A percentile compares a stretch with the other conserved stretches of the same genome.
phyloP scores from a whole-genome alignment of 30 jellyfish, hydroid and myxozoan genomes.

The Rhopilema esculentum region DNA sequence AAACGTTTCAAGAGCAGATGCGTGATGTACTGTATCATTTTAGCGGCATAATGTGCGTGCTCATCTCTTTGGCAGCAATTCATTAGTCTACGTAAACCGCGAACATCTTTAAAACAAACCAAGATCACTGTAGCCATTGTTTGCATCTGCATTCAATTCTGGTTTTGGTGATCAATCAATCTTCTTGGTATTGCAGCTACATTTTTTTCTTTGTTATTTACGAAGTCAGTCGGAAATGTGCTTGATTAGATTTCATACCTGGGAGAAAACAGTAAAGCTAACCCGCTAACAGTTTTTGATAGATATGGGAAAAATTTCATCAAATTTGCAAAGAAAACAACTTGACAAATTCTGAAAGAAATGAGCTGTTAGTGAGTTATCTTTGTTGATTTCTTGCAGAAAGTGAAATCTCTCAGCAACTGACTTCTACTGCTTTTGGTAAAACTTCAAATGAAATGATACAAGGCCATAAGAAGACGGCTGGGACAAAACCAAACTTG shows the following conservation, averaged over 20 bases:
- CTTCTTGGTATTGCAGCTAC: no score
- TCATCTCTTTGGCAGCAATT: no score
- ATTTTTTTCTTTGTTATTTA: no score
- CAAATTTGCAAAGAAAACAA: not conserved
- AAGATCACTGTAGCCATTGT: no score
- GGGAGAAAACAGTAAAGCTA: slow-evolving; percentile 45
- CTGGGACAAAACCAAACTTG: slow-evolving; percentile 24
- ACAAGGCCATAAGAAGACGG: slow-evolving; percentile 62
- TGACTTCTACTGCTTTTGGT: slow-evolving; percentile 49
- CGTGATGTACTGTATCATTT: no score
- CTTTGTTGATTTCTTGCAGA: slow-evolving; percentile 68
- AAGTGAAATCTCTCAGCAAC: slow-evolving; percentile 59
- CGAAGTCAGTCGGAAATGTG: not conserved
- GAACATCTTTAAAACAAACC: no score
- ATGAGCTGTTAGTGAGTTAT: slow-evolving; percentile 66
- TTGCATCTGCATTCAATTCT: no score
- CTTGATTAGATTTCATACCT: slow-evolving; percentile 6
- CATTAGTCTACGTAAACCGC: no score
- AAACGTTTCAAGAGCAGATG: no score
- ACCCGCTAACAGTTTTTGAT: slow-evolving; percentile 61
- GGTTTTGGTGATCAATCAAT: no score
- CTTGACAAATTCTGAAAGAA: not conserved
- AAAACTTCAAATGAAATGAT: slow-evolving; percentile 12
- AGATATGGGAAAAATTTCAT: not conserved
- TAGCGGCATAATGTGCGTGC: no score